A percentile compares a stretch with the other conserved stretches of the same genome.
Evolutionary conservation across 2,797 vertebrate genomes (phyloP).

Genomic region (Leucoraja ocellata): DNA sequence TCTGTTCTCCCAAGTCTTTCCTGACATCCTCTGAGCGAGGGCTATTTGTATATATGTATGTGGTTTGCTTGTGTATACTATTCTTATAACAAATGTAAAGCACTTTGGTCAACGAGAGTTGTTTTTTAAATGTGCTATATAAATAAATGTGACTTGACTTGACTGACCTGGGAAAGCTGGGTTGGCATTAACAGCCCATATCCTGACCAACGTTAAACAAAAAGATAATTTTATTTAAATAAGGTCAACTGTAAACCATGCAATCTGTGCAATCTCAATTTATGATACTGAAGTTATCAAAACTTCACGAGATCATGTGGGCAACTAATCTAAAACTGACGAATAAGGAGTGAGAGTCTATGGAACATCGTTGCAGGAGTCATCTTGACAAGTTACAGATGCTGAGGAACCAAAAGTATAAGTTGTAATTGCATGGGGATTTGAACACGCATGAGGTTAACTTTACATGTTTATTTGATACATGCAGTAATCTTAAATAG

Average conservation of each 20-base stretch:
- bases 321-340: background rate
- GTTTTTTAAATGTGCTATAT: no score
- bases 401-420: background rate
- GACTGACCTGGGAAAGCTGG: background rate
- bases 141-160: no score
- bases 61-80: no score
- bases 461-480: constrained; percentile 25
- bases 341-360: background rate
- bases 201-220: background rate
- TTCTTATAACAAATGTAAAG: no score
- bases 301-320: background rate
- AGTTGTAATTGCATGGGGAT: background rate
- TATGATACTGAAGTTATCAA: background rate
- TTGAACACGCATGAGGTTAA: background rate
- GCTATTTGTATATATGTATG: no score
- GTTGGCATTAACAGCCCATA: background rate
- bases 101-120: no score
- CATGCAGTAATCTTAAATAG: constrained; percentile 25
- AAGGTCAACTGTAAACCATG: no score
- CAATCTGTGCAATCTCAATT: background rate
- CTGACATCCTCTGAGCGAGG: no score
- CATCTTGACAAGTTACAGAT: background rate
- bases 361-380: background rate
- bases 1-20: no score
- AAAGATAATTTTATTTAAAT: background rate